Conservation (phyloP, 1,140 invertebrate genomes). For the Pogonognathellus flavescens region DNA sequence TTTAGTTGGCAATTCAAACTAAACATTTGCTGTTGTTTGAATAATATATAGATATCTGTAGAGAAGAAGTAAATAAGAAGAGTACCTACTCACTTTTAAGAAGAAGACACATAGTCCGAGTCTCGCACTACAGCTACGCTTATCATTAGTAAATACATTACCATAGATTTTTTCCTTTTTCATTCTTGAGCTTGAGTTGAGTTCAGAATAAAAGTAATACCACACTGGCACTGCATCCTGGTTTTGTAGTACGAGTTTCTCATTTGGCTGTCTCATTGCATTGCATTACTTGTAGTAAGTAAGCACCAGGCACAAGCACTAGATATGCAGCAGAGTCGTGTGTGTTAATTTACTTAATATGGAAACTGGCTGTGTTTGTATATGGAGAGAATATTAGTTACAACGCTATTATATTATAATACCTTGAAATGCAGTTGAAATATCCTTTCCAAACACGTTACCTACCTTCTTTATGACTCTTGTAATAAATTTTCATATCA, state of each 20-base stretch:
- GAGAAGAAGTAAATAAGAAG: no score
- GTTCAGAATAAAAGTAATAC: background rate
- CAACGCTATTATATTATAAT: background rate
- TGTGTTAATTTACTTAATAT: conserved; percentile 47
- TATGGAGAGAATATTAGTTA: conserved; percentile 18
- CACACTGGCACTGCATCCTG: background rate
- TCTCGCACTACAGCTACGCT: conserved; percentile 18
- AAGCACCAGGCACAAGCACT: background rate
- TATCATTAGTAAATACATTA: conserved; percentile 35
- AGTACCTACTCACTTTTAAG: background rate
- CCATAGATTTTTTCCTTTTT: conserved; percentile 32
- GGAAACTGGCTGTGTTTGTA: background rate
- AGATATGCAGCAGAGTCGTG: background rate
- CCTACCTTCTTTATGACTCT: conserved; percentile 51
- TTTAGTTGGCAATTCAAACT: background rate
- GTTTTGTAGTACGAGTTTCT: background rate
- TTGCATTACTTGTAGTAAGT: background rate
- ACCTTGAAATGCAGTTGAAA: conserved; percentile 32
- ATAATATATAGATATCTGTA: no score
- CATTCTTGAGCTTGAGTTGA: conserved; percentile 9
- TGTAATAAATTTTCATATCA: conserved; percentile 46
- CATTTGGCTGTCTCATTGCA: background rate
- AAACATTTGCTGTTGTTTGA: no score
- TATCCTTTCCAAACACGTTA: conserved; percentile 54
- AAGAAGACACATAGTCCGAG: background rate